phyloP scores from a whole-genome alignment of 2,113 vertebrate species.

The Mustela nigripes region DNA sequence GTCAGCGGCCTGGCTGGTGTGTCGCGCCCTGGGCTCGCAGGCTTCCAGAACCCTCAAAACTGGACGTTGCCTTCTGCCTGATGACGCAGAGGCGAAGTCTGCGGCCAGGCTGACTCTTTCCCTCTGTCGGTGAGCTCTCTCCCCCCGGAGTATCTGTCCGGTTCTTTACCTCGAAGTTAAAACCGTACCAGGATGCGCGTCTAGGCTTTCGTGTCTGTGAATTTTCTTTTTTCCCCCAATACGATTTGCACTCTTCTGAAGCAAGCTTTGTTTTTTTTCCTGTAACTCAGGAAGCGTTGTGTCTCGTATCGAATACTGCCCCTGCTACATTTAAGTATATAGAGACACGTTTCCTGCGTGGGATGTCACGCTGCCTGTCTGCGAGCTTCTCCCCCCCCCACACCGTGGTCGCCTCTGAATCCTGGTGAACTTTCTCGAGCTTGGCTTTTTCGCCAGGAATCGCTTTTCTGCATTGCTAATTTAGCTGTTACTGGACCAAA shows the following conservation, averaged over 20 bases:
- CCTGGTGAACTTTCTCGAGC: not conserved
- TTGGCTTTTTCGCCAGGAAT: too few relatives aligned
- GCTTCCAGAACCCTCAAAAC: not conserved
- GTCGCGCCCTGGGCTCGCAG: not conserved
- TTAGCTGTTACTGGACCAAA: not conserved
- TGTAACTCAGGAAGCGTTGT: not conserved
- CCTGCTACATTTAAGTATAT: not conserved
- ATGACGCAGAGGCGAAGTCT: not conserved
- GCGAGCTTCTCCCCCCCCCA: accelerated
- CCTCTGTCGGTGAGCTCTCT: not conserved
- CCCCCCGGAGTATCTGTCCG: not conserved
- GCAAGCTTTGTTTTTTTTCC: conserved; percentile 18
- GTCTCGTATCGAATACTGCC: not conserved
- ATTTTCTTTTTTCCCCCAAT: not conserved
- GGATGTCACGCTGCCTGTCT: accelerated
- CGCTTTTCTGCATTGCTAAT: not conserved
- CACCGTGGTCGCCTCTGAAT: not conserved
- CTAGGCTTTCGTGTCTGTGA: not conserved
- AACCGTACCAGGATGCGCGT: not conserved
- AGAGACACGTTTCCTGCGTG: not conserved
- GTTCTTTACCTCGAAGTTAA: conserved; percentile 27
- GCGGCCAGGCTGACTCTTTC: not conserved
- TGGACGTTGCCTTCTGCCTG: not conserved
- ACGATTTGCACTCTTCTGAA: conserved; percentile 27
- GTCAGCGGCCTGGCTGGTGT: not conserved